These are phyloP conservation scores for Cacatua alba DNA, from an alignment of 2,113 vertebrate genomes.

Conservation along the genomic window DNA sequence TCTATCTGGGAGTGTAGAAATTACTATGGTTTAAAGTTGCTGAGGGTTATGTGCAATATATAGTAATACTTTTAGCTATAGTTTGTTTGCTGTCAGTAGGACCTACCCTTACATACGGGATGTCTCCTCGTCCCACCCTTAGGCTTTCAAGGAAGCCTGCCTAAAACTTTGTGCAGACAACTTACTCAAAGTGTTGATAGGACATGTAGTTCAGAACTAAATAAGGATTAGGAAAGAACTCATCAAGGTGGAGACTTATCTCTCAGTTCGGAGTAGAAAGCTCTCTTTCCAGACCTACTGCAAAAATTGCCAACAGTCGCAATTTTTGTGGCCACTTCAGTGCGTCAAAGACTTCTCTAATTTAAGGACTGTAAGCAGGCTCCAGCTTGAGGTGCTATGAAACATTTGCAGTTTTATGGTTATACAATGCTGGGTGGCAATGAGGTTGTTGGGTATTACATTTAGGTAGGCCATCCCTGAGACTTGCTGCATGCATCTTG, in stretches of 20 bases:
- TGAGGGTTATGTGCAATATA: not conserved
- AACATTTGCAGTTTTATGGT: not conserved
- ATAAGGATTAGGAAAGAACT: not conserved
- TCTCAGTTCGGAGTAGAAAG: not conserved
- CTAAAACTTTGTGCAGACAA: not conserved
- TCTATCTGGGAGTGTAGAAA: not conserved
- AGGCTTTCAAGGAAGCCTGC: not conserved
- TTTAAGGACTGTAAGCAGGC: not conserved
- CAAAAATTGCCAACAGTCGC: not conserved
- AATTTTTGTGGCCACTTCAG: not conserved
- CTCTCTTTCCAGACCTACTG: not conserved
- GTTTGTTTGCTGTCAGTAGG: not conserved
- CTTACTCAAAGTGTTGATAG: not conserved
- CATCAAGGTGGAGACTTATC: rapidly evolving
- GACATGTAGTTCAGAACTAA: not conserved
- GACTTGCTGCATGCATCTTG: not conserved
- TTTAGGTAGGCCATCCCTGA: not conserved
- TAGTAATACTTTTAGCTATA: not conserved
- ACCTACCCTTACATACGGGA: not conserved
- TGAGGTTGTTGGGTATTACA: not conserved
- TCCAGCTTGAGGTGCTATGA: not conserved
- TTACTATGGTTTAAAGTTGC: not conserved
- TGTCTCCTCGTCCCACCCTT: not conserved
- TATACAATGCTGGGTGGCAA: not conserved
- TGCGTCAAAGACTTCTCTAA: not conserved